phyloP scores from a whole-genome alignment of 2,888 invertebrate genomes.

The Rosalia funebris region DNA sequence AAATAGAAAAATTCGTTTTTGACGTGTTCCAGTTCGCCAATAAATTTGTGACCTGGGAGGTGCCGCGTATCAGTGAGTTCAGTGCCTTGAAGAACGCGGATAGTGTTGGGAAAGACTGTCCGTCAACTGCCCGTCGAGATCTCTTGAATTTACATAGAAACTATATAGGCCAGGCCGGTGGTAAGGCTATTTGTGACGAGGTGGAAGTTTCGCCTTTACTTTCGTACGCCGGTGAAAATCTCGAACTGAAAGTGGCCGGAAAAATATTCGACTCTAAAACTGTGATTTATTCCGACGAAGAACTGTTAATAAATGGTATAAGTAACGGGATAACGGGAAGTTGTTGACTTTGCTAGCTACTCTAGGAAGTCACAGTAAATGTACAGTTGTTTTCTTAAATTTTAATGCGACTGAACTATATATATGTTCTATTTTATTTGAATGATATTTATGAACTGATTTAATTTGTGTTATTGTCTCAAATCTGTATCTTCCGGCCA shows the following conservation, averaged over 20 bases:
- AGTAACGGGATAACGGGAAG: not conserved
- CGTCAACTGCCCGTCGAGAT: constrained; percentile 85
- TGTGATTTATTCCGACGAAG: constrained; percentile 47
- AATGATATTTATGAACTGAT: too few species aligned
- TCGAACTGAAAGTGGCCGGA: constrained; percentile 63
- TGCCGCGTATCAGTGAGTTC: constrained; percentile 91
- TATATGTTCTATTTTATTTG: too few species aligned
- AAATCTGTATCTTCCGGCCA: too few species aligned
- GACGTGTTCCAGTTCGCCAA: constrained; percentile 96
- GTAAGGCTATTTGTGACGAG: constrained; percentile 72
- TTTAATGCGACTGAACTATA: too few species aligned
- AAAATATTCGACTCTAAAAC: constrained; percentile 47
- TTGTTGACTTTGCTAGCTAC: not conserved
- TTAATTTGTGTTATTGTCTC: not conserved
- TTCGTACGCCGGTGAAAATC: constrained; percentile 90
- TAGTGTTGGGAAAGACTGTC: constrained; percentile 89
- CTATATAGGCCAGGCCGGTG: constrained; percentile 85
- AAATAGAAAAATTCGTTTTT: constrained; percentile 99
- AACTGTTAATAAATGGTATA: constrained; percentile 29
- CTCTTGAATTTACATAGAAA: constrained; percentile 80
- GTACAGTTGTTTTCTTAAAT: too few species aligned
- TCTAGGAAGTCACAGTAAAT: too few species aligned
- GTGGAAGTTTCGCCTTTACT: constrained; percentile 93
- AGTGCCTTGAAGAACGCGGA: constrained; percentile 97
- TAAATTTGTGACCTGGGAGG: constrained; percentile 93